Conservation (phyloP, 1,140 invertebrate species). For the Parasteatoda tepidariorum region DNA sequence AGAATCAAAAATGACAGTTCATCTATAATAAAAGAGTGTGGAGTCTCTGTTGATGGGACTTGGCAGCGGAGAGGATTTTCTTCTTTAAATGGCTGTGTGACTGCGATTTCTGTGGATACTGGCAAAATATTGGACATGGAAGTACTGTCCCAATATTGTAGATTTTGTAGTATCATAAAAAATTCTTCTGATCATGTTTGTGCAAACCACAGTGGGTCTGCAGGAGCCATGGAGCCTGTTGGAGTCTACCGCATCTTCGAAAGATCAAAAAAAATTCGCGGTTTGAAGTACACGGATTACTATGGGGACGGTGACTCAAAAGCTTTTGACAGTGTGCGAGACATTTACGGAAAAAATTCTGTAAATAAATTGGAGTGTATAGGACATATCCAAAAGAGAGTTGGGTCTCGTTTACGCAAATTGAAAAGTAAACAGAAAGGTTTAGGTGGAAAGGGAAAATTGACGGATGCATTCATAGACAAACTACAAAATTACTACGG, state of each 20-base stretch:
- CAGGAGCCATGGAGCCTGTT: constrained; percentile 13
- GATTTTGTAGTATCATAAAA: not conserved
- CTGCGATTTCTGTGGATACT: not conserved
- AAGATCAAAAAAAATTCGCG: not conserved
- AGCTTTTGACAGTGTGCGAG: not conserved
- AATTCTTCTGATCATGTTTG: not conserved
- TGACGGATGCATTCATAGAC: constrained; percentile 11
- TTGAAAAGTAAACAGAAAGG: constrained; percentile 58
- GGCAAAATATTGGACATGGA: not conserved
- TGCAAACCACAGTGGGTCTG: constrained; percentile 50
- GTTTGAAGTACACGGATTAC: not conserved
- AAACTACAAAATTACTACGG: constrained; percentile 20
- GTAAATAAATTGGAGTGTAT: not conserved
- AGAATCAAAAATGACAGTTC: not conserved
- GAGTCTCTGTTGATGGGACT: constrained; percentile 15
- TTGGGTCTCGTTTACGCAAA: not conserved
- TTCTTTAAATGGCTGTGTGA: not conserved
- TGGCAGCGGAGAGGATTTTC: not conserved
- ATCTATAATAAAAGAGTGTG: not conserved
- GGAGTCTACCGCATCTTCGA: constrained; percentile 22
- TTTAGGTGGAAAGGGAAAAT: not conserved
- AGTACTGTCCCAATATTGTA: not conserved
- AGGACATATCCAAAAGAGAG: not conserved
- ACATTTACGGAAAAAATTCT: not conserved
- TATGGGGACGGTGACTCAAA: constrained; percentile 15